Conservation (phyloP, 1,140 invertebrate genomes). For the Nephila pilipes region DNA sequence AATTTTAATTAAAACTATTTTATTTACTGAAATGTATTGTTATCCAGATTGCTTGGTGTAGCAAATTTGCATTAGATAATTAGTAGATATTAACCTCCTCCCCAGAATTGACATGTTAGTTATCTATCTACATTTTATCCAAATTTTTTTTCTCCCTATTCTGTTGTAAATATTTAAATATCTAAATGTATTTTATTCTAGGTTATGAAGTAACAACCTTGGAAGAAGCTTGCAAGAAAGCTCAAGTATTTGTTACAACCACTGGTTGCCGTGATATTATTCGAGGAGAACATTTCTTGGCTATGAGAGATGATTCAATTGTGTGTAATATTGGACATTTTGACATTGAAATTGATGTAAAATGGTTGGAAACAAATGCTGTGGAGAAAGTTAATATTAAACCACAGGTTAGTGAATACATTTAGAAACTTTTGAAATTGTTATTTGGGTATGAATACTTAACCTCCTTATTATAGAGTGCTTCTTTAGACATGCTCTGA, state of each 20-base stretch:
- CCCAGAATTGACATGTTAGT: no score
- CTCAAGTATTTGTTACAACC: constrained; percentile 98
- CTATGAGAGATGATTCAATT: constrained; percentile 98
- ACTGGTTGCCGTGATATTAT: constrained; percentile 99
- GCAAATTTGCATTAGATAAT: no score
- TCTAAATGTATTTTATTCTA: constrained; percentile 78
- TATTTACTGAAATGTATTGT: no score
- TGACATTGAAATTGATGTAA: constrained; percentile 97
- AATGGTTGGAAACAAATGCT: constrained; percentile 97
- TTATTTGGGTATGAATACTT: not conserved
- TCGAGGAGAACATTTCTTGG: constrained; percentile 90
- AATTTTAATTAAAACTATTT: no score
- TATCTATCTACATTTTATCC: no score
- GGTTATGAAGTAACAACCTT: constrained; percentile 94
- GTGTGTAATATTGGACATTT: constrained; percentile 99
- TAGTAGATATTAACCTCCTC: no score
- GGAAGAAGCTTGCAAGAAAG: constrained; percentile 95
- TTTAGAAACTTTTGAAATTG: not conserved
- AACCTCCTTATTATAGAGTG: no score
- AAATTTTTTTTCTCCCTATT: no score
- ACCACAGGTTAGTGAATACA: constrained; percentile 87
- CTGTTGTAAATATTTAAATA: no score
- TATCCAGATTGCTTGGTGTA: no score
- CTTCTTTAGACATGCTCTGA: no score
- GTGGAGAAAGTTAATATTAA: constrained; percentile 96